Base-by-base conservation (phyloP, 2,888 invertebrate genomes). In the Trichacis sp. region DNA sequence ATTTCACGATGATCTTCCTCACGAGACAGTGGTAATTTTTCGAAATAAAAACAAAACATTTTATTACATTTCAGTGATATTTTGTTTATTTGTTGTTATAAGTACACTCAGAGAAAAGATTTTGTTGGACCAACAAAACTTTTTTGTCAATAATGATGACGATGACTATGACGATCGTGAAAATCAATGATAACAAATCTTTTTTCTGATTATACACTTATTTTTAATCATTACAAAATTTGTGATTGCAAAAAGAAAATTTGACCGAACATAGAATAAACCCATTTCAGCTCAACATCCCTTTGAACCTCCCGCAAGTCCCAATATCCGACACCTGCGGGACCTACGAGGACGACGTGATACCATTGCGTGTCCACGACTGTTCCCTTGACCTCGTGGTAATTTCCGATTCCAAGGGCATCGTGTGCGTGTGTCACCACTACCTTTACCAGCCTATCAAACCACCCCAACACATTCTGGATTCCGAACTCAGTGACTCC, bases 1-100 rank as follows among this genome's bases (percentile, higher is more conserved):
- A 83, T 95, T 95, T 81, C 94, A 95, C 77, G 93, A 93, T 42
- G 93, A 93, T 79, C 86, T 93, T 74, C 95, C 94, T 0, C 93
- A 94, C 69, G 95, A 95, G 83, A 94, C 94, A 68, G 94, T 95
- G 83, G 93, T 94, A 87, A 81, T 89, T 86, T 62, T 63, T 45
- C 52, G 5, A n/a, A n/a, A n/a, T n/a, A 24, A 24, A 24, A 5
- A 24, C 24, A 24, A 24, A 24, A 24, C 24, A 24, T 24, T 24
- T 24, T 24, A n/a, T n/a, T n/a, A n/a, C n/a, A n/a, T n/a, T n/a
- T n/a, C n/a, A n/a, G n/a, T n/a, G n/a, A n/a, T n/a, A n/a, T n/a
- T n/a, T n/a, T n/a, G n/a, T n/a, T n/a, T n/a, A n/a, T 29, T 29
- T 9, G 9, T 29, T 29, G 29, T 29, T 29, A 9, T 29, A 29